A percentile compares a stretch with the other conserved stretches of the same genome.
Evolutionary conservation across 2,888 invertebrate species (phyloP).

Genomic region (Papilio protenor): DNA sequence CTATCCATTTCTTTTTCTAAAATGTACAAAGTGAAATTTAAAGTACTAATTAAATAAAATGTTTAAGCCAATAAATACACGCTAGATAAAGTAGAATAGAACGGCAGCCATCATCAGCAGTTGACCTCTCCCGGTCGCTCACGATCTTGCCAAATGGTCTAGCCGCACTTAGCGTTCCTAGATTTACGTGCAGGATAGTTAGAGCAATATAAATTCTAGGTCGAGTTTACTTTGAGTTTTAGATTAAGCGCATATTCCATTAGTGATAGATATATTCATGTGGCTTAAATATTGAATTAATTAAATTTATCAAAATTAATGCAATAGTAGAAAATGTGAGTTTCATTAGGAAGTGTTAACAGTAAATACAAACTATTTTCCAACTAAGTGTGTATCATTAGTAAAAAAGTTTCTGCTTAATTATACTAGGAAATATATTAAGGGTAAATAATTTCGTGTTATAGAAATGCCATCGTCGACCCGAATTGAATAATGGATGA

Average conservation of each 20-base stretch:
- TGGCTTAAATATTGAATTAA: neutral
- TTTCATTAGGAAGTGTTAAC: too few species aligned
- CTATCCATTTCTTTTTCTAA: too few species aligned
- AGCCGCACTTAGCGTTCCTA: constrained; percentile 7
- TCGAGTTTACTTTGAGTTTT: constrained; percentile 18
- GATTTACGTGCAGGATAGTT: constrained; percentile 21
- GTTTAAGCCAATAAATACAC: neutral
- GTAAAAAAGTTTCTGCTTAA: neutral
- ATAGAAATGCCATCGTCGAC: neutral
- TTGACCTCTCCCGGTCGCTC: constrained; percentile 8
- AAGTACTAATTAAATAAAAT: too few species aligned
- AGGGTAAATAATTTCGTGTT: neutral
- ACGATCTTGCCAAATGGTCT: constrained; percentile 26
- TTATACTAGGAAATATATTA: neutral
- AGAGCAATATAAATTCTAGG: neutral
- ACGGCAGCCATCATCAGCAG: neutral
- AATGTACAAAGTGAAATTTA: too few species aligned
- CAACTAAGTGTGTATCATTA: too few species aligned
- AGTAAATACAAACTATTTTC: too few species aligned
- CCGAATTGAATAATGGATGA: neutral
- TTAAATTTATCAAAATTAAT: neutral
- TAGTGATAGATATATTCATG: neutral
- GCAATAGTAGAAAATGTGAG: too few species aligned
- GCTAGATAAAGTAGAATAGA: constrained; percentile 12
- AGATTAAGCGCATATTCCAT: constrained; percentile 2